A percentile compares a stretch with the other conserved stretches of the same genome.
phyloP scores from a whole-genome alignment of 2,113 vertebrate genomes.

The Polypterus bichir region DNA sequence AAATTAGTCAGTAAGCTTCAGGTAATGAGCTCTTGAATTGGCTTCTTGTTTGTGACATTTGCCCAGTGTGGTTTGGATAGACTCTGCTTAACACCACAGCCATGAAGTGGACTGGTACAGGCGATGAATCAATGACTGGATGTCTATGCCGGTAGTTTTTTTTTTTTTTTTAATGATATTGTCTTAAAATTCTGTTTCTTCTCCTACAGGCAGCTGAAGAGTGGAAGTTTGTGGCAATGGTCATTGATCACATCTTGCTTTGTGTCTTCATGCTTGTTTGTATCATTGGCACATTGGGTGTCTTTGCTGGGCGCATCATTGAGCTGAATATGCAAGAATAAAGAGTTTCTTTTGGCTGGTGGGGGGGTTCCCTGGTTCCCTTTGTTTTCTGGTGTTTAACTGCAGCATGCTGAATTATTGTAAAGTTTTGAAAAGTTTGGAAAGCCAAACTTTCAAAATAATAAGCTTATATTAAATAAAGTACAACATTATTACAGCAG shows the following conservation, averaged over 20 bases:
- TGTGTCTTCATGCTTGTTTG: slow-evolving; percentile 92
- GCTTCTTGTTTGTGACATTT: too few relatives aligned
- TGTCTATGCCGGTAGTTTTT: not conserved
- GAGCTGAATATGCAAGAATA: slow-evolving; percentile 78
- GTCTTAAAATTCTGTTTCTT: slow-evolving; percentile 20
- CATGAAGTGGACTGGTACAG: too few relatives aligned
- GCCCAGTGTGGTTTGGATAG: too few relatives aligned
- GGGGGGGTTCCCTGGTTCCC: slow-evolving; percentile 12
- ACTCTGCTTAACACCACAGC: too few relatives aligned
- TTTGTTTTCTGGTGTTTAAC: slow-evolving; percentile 8
- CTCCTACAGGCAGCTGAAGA: slow-evolving; percentile 76
- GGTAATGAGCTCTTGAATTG: too few relatives aligned
- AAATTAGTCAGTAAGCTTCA: too few relatives aligned
- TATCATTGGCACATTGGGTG: slow-evolving; percentile 80
- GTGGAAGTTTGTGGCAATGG: slow-evolving; percentile 98
- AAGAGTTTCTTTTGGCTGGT: slow-evolving; percentile 17
- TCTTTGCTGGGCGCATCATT: slow-evolving; percentile 89
- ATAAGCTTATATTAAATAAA: too few relatives aligned
- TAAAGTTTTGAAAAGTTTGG: too few relatives aligned
- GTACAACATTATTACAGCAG: too few relatives aligned
- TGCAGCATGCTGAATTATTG: too few relatives aligned
- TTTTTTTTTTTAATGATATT: not conserved
- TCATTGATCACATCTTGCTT: slow-evolving; percentile 89
- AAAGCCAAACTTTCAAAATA: too few relatives aligned
- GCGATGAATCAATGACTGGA: too few relatives aligned